Evolutionary conservation across 2,888 invertebrate species (phyloP).

Genomic region (Eudasyphora cyanicolor): DNA sequence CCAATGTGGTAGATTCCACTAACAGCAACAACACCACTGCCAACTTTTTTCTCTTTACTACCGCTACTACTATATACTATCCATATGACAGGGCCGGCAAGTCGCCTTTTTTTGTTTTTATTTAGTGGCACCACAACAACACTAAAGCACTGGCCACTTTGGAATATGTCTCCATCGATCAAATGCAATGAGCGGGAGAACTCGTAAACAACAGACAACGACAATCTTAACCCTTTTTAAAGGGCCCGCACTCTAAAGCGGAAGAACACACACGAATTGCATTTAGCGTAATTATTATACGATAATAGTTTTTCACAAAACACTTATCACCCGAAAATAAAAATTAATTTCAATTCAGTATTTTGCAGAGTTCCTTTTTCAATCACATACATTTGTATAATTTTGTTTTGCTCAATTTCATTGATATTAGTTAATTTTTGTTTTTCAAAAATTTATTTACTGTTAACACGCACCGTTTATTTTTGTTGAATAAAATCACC

Average conservation of each 20-base stretch:
- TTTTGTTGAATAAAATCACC: neutral
- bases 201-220: neutral
- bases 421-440: constrained; percentile 14
- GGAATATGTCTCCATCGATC: constrained; percentile 3
- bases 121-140: constrained; percentile 16
- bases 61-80: constrained; percentile 17
- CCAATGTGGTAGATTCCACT: constrained; percentile 22
- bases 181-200: neutral
- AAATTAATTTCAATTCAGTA: no score
- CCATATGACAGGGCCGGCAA: constrained; percentile 52
- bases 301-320: constrained; percentile 31
- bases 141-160: constrained; percentile 15
- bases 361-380: no score
- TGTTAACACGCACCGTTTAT: no score
- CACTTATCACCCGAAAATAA: neutral
- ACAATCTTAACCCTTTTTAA: constrained; percentile 33
- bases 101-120: constrained; percentile 50
- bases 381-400: constrained; percentile 37
- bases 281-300: constrained; percentile 16
- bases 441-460: constrained; percentile 28
- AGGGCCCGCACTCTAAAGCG: constrained; percentile 74
- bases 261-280: neutral
- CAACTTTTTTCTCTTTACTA: no score
- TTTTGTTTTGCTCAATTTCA: constrained; percentile 23
- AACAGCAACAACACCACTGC: constrained; percentile 13